These are phyloP conservation scores for Gryllus bimaculatus DNA, from an alignment of 1,140 invertebrate species.

Conservation along the genomic window DNA sequence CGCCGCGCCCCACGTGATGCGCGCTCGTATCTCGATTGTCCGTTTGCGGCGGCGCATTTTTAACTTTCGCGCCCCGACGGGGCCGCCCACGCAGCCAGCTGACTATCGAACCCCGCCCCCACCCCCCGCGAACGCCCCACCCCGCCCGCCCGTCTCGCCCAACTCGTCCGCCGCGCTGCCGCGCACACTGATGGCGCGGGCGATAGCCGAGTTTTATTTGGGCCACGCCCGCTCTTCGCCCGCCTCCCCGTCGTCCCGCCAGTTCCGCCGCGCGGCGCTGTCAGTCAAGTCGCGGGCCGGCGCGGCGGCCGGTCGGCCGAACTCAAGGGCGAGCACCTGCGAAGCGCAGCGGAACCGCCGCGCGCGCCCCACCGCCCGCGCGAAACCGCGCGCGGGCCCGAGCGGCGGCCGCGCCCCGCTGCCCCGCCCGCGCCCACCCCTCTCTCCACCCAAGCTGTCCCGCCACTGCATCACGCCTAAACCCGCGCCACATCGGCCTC, in stretches of 20 bases:
- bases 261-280: not conserved
- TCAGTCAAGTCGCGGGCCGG: not conserved
- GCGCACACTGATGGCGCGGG: not conserved
- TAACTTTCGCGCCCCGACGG: conserved; percentile 15
- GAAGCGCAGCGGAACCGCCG: not conserved
- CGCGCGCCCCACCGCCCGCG: too few relatives aligned
- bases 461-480: too few relatives aligned
- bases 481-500: too few relatives aligned
- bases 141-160: not conserved
- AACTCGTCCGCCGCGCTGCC: not conserved
- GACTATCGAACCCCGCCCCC: not conserved
- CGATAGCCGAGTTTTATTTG: too few relatives aligned
- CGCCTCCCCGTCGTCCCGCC: not conserved
- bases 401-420: too few relatives aligned
- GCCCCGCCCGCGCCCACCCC: not conserved
- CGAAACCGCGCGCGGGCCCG: too few relatives aligned
- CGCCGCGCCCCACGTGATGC: conserved; percentile 7
- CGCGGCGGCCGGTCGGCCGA: not conserved
- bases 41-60: conserved; percentile 18
- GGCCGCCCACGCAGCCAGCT: not conserved
- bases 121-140: not conserved
- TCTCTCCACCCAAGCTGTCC: too few relatives aligned
- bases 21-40: conserved; percentile 15
- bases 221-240: not conserved
- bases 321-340: not conserved